Evolutionary conservation across 2,888 invertebrate genomes (phyloP).

Genomic region (Amiota minor): DNA sequence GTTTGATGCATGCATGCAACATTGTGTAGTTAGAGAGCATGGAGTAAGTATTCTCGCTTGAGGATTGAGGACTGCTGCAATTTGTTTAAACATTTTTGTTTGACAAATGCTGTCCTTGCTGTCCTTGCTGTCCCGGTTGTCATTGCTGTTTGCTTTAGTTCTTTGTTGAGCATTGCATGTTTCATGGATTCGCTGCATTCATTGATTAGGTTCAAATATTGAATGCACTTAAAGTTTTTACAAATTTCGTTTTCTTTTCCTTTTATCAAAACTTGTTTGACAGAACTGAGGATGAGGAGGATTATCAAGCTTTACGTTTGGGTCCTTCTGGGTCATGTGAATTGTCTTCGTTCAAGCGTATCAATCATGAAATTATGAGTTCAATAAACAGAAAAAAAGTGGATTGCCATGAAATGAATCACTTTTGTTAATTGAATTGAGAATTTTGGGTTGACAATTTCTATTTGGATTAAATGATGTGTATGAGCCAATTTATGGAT

Average conservation of each 20-base stretch:
- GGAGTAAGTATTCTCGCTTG: too few species aligned
- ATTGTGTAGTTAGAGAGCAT: too few species aligned
- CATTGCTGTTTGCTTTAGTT: slow-evolving; percentile 14
- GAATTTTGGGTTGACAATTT: too few species aligned
- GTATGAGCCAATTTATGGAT: too few species aligned
- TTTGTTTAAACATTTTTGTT: slow-evolving; percentile 52
- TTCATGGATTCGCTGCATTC: slow-evolving; percentile 7
- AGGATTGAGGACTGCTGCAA: neutral
- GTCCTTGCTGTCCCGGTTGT: neutral
- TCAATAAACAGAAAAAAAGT: neutral
- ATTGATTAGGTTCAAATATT: slow-evolving; percentile 52
- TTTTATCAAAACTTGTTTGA: neutral
- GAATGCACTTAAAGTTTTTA: slow-evolving; percentile 46
- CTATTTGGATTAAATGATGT: too few species aligned
- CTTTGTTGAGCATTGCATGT: slow-evolving; percentile 5
- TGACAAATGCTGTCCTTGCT: slow-evolving; percentile 49
- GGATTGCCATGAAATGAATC: neutral
- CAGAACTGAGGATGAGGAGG: neutral
- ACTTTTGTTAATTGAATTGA: neutral
- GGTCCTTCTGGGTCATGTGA: neutral
- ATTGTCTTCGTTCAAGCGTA: neutral
- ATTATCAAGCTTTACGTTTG: too few species aligned
- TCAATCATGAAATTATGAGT: neutral
- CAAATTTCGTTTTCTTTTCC: neutral
- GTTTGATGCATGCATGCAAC: too few species aligned